These are phyloP conservation scores for Lynx canadensis DNA, from an alignment of 2,113 vertebrate species.

Conservation along the genomic window DNA sequence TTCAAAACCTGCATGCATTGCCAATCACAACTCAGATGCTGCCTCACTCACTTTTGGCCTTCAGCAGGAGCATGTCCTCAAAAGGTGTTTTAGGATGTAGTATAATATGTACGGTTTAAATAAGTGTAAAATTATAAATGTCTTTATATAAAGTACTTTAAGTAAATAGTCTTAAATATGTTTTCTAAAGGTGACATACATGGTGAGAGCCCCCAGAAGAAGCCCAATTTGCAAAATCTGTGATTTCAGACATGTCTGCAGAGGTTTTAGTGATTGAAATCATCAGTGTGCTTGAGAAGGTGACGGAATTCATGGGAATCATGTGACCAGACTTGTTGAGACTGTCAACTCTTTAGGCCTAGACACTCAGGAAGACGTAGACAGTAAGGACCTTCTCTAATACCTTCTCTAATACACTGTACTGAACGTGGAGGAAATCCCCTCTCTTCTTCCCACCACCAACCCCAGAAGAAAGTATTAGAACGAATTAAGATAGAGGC, in stretches of 20 bases:
- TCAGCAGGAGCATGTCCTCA: background rate
- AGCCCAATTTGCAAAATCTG: background rate
- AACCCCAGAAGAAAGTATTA: background rate
- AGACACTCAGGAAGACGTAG: background rate
- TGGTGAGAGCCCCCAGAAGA: background rate
- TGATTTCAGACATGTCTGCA: background rate
- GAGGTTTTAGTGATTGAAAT: background rate
- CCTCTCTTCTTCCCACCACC: rapidly evolving
- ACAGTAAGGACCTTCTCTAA: background rate
- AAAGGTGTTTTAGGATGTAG: background rate
- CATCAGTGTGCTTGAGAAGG: background rate
- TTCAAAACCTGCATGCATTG: background rate
- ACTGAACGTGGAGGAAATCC: background rate
- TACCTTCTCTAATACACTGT: too few species aligned
- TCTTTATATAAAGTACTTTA: background rate
- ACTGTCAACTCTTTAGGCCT: background rate
- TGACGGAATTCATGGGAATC: background rate
- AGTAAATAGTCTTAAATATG: background rate
- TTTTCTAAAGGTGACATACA: background rate
- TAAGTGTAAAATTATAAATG: background rate
- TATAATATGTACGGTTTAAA: background rate
- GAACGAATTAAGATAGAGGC: background rate
- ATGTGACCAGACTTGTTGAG: background rate
- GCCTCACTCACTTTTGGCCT: background rate
- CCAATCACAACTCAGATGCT: background rate